These are phyloP conservation scores for Palythoa grandis DNA, from an alignment of 92 coral and sea anemone genomes.

Conservation along the genomic window DNA sequence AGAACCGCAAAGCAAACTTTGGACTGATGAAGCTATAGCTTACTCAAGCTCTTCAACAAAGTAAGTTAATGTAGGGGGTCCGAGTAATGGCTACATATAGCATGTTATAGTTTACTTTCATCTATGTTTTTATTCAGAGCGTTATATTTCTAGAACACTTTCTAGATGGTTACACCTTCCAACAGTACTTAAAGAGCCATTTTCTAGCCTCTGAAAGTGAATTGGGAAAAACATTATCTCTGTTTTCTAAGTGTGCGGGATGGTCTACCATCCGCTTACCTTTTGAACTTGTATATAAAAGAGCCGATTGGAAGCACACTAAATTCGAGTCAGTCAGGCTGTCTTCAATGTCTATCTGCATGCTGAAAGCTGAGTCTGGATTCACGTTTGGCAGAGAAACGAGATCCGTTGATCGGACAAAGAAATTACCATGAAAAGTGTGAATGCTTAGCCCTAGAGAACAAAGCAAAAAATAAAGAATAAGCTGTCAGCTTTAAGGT, in stretches of 20 bases:
- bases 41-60: too few species aligned
- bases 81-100: too few species aligned
- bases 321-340: constrained; percentile 77
- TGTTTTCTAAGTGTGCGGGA: neutral
- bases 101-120: too few species aligned
- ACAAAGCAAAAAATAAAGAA: neutral
- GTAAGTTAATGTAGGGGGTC: too few species aligned
- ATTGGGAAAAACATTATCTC: too few species aligned
- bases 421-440: constrained; percentile 99
- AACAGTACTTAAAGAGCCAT: too few species aligned
- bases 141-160: too few species aligned
- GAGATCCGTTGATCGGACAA: constrained; percentile 98
- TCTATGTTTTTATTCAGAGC: too few species aligned
- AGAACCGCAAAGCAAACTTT: too few species aligned
- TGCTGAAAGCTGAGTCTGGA: constrained; percentile 91
- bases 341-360: constrained; percentile 99
- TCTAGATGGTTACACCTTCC: too few species aligned
- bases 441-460: constrained; percentile 89
- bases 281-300: constrained; percentile 93
- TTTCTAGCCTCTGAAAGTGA: too few species aligned
- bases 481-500: neutral
- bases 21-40: too few species aligned
- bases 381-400: constrained; percentile 97
- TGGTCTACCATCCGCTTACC: constrained; percentile 52
- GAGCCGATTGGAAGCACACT: constrained; percentile 97